A percentile compares a stretch with the other conserved stretches of the same genome.
Conservation (phyloP, 2,797 vertebrate species). For the Darevskia nairensis region DNA sequence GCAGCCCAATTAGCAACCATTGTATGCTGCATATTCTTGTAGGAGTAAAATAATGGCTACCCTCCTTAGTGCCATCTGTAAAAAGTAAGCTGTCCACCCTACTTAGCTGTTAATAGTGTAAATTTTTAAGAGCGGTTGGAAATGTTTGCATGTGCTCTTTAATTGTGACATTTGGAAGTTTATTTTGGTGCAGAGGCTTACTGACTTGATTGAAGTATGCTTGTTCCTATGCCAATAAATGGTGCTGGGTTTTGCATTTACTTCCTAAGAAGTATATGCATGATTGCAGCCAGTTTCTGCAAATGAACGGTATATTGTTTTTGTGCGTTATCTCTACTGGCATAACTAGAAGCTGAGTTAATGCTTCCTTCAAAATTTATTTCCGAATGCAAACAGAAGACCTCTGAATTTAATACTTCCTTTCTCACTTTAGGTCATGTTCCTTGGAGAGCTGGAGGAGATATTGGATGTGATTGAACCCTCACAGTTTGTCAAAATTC, state of each 20-base stretch:
- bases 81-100: background rate
- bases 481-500: slow-evolving; percentile 98
- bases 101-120: background rate
- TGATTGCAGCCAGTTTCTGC: background rate
- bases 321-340: background rate
- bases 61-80: background rate
- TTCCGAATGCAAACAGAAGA: background rate
- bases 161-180: background rate
- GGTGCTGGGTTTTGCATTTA: background rate
- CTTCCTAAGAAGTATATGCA: background rate
- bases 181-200: background rate
- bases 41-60: slow-evolving; percentile 11
- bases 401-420: slow-evolving; percentile 2
- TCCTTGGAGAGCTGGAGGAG: slow-evolving; percentile 96
- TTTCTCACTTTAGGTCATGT: slow-evolving; percentile 90
- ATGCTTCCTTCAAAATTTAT: background rate
- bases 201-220: background rate
- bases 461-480: slow-evolving; percentile 99
- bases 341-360: background rate
- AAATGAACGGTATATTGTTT: background rate
- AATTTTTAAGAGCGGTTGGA: background rate
- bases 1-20: background rate
- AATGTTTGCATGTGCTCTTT: background rate
- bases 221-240: background rate
- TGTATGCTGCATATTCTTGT: background rate